Evolutionary conservation across 2,888 invertebrate genomes (phyloP).

Genomic region (Scelioninae gen. 1): DNA sequence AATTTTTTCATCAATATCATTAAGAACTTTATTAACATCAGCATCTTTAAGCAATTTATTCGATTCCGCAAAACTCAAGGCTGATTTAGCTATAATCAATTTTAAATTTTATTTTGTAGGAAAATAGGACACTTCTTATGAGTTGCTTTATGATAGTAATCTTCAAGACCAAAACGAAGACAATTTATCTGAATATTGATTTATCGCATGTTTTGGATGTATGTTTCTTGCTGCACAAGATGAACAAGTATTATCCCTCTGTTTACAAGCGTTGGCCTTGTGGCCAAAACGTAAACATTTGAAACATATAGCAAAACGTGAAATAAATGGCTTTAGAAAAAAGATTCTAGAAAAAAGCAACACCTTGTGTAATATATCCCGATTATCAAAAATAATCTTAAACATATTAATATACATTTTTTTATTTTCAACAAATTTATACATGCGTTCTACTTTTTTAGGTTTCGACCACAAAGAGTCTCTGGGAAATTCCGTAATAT

Average conservation of each 20-base stretch:
- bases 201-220: background rate
- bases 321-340: background rate
- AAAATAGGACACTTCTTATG: too few relatives aligned
- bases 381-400: background rate
- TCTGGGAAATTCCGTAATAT: background rate
- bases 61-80: too few relatives aligned
- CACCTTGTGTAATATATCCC: background rate
- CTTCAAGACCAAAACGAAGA: background rate
- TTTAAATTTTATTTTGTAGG: too few relatives aligned
- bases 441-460: background rate
- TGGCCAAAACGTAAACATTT: background rate
- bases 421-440: background rate
- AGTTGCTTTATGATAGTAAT: background rate
- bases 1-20: too few relatives aligned
- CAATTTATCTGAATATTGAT: background rate
- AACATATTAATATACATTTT: background rate
- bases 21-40: too few relatives aligned
- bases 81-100: too few relatives aligned
- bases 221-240: background rate
- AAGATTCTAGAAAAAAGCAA: background rate
- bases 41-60: too few relatives aligned
- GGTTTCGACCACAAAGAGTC: background rate
- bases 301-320: background rate
- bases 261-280: background rate
- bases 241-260: background rate